Percentiles rank a stretch among this genome's conserved stretches.
Conservation (phyloP, 2,113 vertebrate genomes). For the Neogale vison region DNA sequence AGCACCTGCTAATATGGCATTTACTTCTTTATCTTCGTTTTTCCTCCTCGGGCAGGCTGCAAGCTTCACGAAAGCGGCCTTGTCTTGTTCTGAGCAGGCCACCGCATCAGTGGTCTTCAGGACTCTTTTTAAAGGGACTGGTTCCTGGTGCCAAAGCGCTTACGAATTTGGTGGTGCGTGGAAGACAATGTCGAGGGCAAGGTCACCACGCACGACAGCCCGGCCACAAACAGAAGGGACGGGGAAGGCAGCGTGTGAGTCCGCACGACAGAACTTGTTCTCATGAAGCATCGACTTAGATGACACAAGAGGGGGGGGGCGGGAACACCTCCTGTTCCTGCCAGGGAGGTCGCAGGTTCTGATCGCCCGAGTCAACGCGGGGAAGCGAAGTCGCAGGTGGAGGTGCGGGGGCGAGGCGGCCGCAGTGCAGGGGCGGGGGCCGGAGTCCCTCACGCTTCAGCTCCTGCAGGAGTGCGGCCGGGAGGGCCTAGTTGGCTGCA, state of each 20-base stretch:
- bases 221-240: not conserved
- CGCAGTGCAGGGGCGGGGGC: too few species aligned
- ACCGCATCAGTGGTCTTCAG: not conserved
- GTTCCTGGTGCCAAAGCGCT: not conserved
- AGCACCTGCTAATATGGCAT: not conserved
- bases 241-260: not conserved
- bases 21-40: not conserved
- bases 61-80: not conserved
- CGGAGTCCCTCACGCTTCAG: too few species aligned
- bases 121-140: not conserved
- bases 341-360: not conserved
- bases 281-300: not conserved
- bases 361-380: not conserved
- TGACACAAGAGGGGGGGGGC: not conserved
- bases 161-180: not conserved
- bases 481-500: not conserved
- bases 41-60: not conserved
- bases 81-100: not conserved
- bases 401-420: not conserved
- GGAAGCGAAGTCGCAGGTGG: not conserved
- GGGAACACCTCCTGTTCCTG: not conserved
- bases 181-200: not conserved
- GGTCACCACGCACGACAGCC: not conserved
- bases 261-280: not conserved
- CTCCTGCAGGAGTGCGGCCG: not conserved